phyloP scores from a whole-genome alignment of 2,113 vertebrate species.

The Calonectris borealis region DNA sequence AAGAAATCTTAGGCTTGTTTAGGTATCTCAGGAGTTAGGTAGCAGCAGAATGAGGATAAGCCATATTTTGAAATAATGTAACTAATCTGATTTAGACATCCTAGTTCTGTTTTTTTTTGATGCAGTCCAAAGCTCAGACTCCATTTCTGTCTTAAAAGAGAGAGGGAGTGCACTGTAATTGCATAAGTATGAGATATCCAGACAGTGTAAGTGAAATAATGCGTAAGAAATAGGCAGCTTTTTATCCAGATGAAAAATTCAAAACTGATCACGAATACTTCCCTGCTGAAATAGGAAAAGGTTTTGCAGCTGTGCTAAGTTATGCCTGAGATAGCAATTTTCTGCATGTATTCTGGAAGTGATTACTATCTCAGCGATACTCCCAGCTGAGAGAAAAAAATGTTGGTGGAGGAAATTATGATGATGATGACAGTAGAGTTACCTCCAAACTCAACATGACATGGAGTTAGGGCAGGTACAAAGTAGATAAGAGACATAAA shows the following conservation, averaged over 20 bases:
- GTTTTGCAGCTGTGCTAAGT: constrained; percentile 30
- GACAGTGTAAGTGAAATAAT: not conserved
- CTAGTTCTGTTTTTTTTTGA: not conserved
- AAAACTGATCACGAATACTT: not conserved
- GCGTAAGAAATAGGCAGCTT: not conserved
- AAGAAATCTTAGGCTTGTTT: not conserved
- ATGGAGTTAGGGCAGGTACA: not conserved
- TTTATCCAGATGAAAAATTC: constrained; percentile 4
- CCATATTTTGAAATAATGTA: not conserved
- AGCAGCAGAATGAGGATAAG: not conserved
- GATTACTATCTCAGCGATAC: not conserved
- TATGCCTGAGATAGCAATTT: constrained; percentile 30
- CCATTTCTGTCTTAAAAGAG: not conserved
- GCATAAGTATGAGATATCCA: not conserved
- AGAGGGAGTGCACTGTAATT: not conserved
- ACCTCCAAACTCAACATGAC: not conserved
- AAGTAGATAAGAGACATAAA: not conserved
- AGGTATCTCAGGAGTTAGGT: not conserved
- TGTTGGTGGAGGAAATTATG: not conserved
- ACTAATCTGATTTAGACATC: not conserved
- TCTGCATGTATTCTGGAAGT: constrained; percentile 11
- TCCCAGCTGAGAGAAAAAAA: not conserved
- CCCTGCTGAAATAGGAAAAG: not conserved
- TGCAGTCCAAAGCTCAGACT: not conserved
- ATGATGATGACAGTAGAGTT: not conserved